Percentiles rank a stretch among this genome's conserved stretches.
Conservation (phyloP, 2,797 vertebrate species). For the Oreortyx pictus region DNA sequence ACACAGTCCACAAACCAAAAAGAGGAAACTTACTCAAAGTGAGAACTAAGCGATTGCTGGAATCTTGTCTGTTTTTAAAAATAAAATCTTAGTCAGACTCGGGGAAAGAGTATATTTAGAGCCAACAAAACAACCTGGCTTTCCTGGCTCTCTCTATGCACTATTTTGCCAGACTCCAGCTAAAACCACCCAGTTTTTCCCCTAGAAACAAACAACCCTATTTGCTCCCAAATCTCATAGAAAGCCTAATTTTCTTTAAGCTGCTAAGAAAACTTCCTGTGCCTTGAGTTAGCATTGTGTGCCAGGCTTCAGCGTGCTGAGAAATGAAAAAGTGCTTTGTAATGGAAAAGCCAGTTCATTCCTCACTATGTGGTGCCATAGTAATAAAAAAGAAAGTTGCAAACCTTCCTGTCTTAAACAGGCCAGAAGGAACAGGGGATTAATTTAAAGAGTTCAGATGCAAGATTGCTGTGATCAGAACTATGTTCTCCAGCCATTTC, state of each 20-base stretch:
- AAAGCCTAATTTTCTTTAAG: constrained; percentile 51
- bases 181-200: constrained; percentile 31
- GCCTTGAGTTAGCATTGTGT: constrained; percentile 45
- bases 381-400: constrained; percentile 33
- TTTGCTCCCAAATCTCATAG: constrained; percentile 53
- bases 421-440: constrained; percentile 14
- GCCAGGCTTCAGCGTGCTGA: constrained; percentile 37
- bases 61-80: constrained; percentile 56
- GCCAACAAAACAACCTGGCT: constrained; percentile 51
- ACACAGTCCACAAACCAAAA: not conserved
- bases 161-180: constrained; percentile 37
- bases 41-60: constrained; percentile 27
- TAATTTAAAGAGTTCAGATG: constrained; percentile 19
- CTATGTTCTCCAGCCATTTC: not conserved
- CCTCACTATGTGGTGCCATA: not conserved
- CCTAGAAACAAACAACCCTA: constrained; percentile 39
- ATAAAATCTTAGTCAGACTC: constrained; percentile 45
- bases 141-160: constrained; percentile 24
- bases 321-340: constrained; percentile 65
- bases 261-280: constrained; percentile 44
- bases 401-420: constrained; percentile 13
- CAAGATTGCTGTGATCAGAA: constrained; percentile 5
- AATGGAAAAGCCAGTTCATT: constrained; percentile 46
- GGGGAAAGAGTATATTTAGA: constrained; percentile 37
- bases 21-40: constrained; percentile 46